These are phyloP conservation scores for Myopa tessellatipennis DNA, from an alignment of 2,888 invertebrate species.

Conservation along the genomic window DNA sequence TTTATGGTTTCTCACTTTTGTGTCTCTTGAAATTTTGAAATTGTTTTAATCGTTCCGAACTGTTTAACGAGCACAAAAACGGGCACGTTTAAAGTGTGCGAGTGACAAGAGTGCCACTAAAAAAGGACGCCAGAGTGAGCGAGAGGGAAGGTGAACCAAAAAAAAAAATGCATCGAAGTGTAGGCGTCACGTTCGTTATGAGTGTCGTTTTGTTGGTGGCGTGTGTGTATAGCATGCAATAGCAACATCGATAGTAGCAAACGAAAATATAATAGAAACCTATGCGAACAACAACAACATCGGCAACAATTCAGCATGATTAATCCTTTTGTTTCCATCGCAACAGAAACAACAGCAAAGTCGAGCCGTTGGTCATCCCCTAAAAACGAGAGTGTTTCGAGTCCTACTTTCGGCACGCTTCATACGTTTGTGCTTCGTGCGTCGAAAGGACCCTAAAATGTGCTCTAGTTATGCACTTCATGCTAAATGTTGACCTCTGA, in stretches of 20 bases:
- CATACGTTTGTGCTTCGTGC: conserved; percentile 18
- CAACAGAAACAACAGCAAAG: neutral
- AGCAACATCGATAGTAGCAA: too few species aligned
- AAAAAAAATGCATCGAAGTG: conserved; percentile 10
- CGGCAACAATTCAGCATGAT: conserved; percentile 1
- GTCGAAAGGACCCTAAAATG: neutral
- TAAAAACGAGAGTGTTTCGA: neutral
- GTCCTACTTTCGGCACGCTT: conserved; percentile 48
- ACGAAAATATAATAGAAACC: too few species aligned
- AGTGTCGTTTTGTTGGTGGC: conserved; percentile 8
- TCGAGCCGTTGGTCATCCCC: conserved; percentile 2
- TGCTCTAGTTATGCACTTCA: neutral
- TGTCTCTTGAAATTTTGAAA: conserved; percentile 23
- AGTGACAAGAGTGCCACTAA: neutral
- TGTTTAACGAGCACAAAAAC: conserved; percentile 29
- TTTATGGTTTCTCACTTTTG: conserved; percentile 20
- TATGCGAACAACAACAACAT: neutral
- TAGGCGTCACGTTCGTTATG: conserved; percentile 25
- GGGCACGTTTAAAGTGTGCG: neutral
- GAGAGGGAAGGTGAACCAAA: neutral
- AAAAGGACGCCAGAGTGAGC: neutral
- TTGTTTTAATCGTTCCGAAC: conserved; percentile 33
- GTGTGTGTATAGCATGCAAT: neutral
- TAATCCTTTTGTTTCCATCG: conserved; percentile 20
- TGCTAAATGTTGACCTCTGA: neutral